Conservation (phyloP, 2,888 invertebrate species). For the Clepsis dumicolana region DNA sequence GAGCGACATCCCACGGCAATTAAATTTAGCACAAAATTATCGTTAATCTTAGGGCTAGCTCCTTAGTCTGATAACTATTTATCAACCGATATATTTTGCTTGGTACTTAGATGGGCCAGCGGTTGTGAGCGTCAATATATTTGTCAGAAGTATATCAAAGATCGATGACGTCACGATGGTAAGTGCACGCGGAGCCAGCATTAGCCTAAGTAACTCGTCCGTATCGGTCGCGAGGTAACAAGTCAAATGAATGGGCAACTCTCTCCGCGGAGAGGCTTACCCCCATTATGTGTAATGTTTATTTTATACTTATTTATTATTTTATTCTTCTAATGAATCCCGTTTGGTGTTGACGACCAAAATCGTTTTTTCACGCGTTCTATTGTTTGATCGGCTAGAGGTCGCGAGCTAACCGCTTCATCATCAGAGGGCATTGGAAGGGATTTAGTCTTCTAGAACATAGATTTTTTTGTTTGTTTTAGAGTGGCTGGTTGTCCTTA, state of each 20-base stretch:
- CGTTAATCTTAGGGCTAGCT: constrained; percentile 65
- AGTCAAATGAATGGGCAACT: constrained; percentile 85
- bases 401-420: constrained; percentile 21
- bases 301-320: constrained; percentile 65
- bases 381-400: constrained; percentile 24
- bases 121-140: constrained; percentile 98
- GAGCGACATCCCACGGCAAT: constrained; percentile 46
- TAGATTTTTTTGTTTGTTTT: constrained; percentile 59
- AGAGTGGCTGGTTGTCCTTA: constrained; percentile 70
- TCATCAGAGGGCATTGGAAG: constrained; percentile 21
- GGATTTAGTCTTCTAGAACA: constrained; percentile 46
- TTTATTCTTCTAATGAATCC: constrained; percentile 62
- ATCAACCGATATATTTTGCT: constrained; percentile 80
- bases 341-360: constrained; percentile 84
- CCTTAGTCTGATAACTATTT: constrained; percentile 63
- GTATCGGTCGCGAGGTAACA: constrained; percentile 69
- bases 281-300: constrained; percentile 67
- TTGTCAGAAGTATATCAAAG: constrained; percentile 99
- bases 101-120: constrained; percentile 94
- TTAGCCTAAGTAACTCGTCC: constrained; percentile 72
- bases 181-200: constrained; percentile 88
- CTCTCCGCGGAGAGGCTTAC: constrained; percentile 80
- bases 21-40: constrained; percentile 50
- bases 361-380: constrained; percentile 76
- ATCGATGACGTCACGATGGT: constrained; percentile 99